A percentile compares a stretch with the other conserved stretches of the same genome.
phyloP scores from a whole-genome alignment of 2,797 vertebrate species.

The Chelon labrosus region DNA sequence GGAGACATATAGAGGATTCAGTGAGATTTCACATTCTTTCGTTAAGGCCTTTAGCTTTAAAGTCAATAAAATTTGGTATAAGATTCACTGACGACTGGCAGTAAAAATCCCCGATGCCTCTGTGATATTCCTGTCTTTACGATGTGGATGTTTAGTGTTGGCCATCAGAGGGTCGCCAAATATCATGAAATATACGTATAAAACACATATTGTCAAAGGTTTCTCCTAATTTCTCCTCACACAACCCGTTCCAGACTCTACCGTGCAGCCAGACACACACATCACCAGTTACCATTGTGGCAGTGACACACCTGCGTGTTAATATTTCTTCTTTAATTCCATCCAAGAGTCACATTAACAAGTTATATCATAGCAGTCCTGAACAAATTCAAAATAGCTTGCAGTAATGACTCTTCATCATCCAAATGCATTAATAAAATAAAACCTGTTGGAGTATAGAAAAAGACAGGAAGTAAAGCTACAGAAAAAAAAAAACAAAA shows the following conservation, averaged over 20 bases:
- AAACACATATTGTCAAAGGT: no score
- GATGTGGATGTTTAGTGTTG: background rate
- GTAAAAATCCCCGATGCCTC: background rate
- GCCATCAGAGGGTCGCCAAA: background rate
- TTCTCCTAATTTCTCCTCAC: no score
- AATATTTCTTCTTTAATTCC: conserved; percentile 76
- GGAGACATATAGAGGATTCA: background rate
- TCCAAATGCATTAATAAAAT: conserved; percentile 83
- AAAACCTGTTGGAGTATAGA: conserved; percentile 74
- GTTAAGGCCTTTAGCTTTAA: background rate
- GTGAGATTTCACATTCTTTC: background rate
- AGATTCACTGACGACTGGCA: no score
- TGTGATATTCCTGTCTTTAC: background rate
- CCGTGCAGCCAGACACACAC: background rate
- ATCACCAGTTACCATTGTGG: background rate
- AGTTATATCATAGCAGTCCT: conserved; percentile 86
- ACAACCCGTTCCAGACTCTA: background rate
- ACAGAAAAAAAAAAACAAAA: conserved; percentile 64
- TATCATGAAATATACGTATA: no score
- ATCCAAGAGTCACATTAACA: conserved; percentile 86
- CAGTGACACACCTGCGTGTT: conserved; percentile 26
- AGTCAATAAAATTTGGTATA: background rate
- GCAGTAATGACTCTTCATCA: conserved; percentile 83
- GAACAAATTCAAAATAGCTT: conserved; percentile 83
- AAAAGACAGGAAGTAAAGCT: conserved; percentile 67